phyloP scores from a whole-genome alignment of 1,140 invertebrate species.

The Acromyrmex charruanus region DNA sequence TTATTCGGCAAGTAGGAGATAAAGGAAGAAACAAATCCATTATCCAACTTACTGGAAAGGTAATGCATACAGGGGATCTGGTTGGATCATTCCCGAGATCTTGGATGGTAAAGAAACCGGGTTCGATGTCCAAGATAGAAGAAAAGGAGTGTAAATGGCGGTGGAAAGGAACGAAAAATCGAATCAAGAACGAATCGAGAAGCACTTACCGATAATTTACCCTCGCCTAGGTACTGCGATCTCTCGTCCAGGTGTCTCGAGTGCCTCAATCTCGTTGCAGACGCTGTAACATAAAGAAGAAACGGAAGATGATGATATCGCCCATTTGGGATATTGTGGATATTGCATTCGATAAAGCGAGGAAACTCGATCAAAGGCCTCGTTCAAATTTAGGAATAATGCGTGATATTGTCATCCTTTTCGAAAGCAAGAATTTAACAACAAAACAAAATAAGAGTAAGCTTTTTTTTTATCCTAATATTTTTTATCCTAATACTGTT shows the following conservation, averaged over 20 bases:
- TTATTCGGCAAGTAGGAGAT: not conserved
- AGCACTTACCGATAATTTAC: slow-evolving; percentile 81
- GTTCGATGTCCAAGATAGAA: slow-evolving; percentile 42
- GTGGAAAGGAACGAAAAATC: slow-evolving; percentile 58
- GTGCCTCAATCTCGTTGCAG: slow-evolving; percentile 81
- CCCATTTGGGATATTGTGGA: slow-evolving; percentile 51
- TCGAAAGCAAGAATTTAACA: not conserved
- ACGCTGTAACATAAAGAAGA: slow-evolving; percentile 80
- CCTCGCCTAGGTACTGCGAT: slow-evolving; percentile 72
- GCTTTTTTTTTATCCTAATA: not conserved
- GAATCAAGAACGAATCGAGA: slow-evolving; percentile 73
- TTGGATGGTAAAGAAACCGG: slow-evolving; percentile 24
- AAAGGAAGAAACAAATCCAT: slow-evolving; percentile 44
- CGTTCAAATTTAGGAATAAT: not conserved
- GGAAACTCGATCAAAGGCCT: not conserved
- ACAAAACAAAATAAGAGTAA: not conserved
- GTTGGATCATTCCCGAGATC: slow-evolving; percentile 21
- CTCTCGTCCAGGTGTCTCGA: slow-evolving; percentile 81
- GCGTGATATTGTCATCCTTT: not conserved
- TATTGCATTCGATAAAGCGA: slow-evolving; percentile 34
- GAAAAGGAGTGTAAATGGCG: slow-evolving; percentile 27
- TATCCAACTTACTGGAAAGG: slow-evolving; percentile 31
- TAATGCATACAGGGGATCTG: slow-evolving; percentile 31
- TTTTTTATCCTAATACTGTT: too few relatives aligned
- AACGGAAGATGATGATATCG: slow-evolving; percentile 49